These are phyloP conservation scores for Clistopyga incitator DNA, from an alignment of 2,888 invertebrate genomes.

Conservation along the genomic window DNA sequence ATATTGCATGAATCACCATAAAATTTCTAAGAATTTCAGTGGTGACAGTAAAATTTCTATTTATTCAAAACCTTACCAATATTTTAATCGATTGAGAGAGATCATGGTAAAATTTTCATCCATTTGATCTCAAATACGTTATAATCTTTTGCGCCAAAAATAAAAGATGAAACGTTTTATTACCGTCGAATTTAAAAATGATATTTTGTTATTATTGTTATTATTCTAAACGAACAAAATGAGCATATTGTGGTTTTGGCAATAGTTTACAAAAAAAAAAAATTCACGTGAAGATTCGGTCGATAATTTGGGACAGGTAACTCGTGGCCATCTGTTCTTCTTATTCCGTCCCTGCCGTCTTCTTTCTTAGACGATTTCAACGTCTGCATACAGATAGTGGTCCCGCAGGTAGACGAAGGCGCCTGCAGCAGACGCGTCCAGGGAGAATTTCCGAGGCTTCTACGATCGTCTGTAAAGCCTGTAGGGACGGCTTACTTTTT, in stretches of 20 bases:
- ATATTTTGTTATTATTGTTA: no score
- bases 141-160: no score
- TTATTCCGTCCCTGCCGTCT: constrained; percentile 29
- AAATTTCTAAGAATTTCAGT: no score
- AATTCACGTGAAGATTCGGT: constrained; percentile 8
- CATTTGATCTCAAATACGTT: no score
- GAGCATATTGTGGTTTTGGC: not conserved
- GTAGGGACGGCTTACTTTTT: constrained; percentile 39
- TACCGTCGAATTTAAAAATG: no score
- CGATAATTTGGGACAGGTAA: constrained; percentile 10
- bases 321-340: constrained; percentile 1
- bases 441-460: constrained; percentile 45
- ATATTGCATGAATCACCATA: no score
- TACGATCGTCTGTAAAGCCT: constrained; percentile 36
- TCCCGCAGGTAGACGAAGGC: constrained; percentile 54
- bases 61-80: no score
- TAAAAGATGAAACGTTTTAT: no score
- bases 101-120: no score
- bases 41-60: no score
- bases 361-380: constrained; percentile 22
- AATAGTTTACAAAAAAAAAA: not conserved
- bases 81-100: no score
- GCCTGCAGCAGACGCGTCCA: constrained; percentile 31
- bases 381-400: constrained; percentile 30
- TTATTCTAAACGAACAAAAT: not conserved